phyloP scores from a whole-genome alignment of 2,113 vertebrate species.

The Ciconia stormi region DNA sequence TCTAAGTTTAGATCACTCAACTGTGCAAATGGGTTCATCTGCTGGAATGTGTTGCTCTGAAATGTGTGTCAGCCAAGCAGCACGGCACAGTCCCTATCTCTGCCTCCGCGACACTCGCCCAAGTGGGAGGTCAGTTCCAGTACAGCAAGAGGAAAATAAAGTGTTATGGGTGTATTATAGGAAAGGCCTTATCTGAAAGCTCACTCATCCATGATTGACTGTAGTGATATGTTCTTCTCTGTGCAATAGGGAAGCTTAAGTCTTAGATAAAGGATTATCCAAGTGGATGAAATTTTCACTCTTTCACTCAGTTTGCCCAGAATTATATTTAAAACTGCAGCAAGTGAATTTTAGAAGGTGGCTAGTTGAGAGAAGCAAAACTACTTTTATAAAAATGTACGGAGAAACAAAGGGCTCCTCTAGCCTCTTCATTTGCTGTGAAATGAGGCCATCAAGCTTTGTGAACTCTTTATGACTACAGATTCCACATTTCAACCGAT shows the following conservation, averaged over 20 bases:
- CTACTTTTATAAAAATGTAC: background rate
- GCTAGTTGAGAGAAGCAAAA: background rate
- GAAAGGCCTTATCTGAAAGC: slow-evolving; percentile 56
- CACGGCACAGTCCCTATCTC: slow-evolving; percentile 42
- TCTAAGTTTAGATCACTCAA: slow-evolving; percentile 72
- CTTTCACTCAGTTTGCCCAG: background rate
- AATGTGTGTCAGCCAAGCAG: slow-evolving; percentile 47
- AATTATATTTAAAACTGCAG: background rate
- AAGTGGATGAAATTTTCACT: background rate
- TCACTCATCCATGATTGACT: slow-evolving; percentile 15
- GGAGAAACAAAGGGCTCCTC: background rate
- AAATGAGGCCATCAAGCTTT: background rate
- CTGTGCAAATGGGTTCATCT: slow-evolving; percentile 69
- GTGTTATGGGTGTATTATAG: slow-evolving; percentile 50
- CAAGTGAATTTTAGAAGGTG: background rate
- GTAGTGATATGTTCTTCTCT: background rate
- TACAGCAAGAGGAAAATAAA: slow-evolving; percentile 46
- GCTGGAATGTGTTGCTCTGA: slow-evolving; percentile 49
- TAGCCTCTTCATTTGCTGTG: background rate
- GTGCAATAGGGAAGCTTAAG: slow-evolving; percentile 2
- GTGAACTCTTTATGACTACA: background rate
- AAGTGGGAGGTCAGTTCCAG: slow-evolving; percentile 43
- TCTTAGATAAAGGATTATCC: slow-evolving; percentile 32
- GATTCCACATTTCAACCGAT: background rate
- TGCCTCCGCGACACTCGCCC: background rate